Evolutionary conservation across 2,113 vertebrate species (phyloP).

Genomic region (Rhodinocichla rosea): DNA sequence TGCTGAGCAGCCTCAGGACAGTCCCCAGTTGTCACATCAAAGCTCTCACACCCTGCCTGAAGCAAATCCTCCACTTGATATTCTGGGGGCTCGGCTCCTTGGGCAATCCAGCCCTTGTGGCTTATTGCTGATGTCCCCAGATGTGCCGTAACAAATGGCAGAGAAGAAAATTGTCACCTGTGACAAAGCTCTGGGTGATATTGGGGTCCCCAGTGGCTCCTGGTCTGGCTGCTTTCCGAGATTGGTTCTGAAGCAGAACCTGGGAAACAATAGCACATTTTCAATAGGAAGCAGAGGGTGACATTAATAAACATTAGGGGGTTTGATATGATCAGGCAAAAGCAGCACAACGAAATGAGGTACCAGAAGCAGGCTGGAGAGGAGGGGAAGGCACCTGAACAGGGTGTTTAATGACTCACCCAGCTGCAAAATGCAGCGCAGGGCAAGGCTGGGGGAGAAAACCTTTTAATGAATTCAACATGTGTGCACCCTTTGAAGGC

Average conservation of each 20-base stretch:
- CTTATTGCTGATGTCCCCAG: constrained; percentile 30
- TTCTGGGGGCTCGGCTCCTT: not conserved
- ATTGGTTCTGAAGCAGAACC: not conserved
- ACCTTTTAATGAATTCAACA: constrained; percentile 35
- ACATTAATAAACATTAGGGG: constrained; percentile 61
- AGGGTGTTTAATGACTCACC: constrained; percentile 31
- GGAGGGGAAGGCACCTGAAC: constrained; percentile 2
- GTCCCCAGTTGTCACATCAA: not conserved
- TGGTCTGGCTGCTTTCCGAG: not conserved
- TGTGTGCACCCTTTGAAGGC: not conserved
- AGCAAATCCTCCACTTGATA: not conserved
- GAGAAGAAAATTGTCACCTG: not conserved
- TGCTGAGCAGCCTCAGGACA: not conserved
- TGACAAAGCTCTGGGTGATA: constrained; percentile 19
- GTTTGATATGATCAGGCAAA: constrained; percentile 45
- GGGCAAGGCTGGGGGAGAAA: not conserved
- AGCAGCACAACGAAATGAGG: constrained; percentile 33
- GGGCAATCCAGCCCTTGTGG: not conserved
- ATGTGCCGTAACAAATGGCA: not conserved
- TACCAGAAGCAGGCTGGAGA: not conserved
- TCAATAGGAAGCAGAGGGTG: not conserved
- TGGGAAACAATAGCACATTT: constrained; percentile 18
- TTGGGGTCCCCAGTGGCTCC: not conserved
- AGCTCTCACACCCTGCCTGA: not conserved
- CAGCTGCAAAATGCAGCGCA: not conserved